A percentile compares a stretch with the other conserved stretches of the same genome.
phyloP scores from a whole-genome alignment of 2,113 vertebrate genomes.

The Emydocephalus ijimae region DNA sequence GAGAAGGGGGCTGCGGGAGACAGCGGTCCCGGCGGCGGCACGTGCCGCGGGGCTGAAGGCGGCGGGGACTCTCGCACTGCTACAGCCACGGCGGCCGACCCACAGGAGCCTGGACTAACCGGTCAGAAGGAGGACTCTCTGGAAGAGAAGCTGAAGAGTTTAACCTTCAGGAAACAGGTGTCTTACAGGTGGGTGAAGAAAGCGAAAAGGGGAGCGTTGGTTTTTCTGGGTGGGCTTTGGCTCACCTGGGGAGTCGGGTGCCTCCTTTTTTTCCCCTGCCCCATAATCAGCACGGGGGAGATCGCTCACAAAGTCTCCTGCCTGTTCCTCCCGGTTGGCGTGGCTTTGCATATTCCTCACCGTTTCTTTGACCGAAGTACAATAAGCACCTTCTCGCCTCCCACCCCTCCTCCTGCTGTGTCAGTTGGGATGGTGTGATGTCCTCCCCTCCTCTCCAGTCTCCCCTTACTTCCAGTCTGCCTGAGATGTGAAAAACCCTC shows the following conservation, averaged over 20 bases:
- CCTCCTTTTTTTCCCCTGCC: background rate
- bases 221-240: background rate
- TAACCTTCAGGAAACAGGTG: constrained; percentile 87
- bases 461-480: background rate
- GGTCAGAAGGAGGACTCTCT: constrained; percentile 74
- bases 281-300: background rate
- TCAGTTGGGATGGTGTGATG: background rate
- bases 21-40: constrained; percentile 12
- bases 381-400: fast-evolving
- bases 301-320: too few relatives aligned
- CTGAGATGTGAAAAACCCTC: background rate
- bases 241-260: background rate
- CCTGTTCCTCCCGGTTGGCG: background rate
- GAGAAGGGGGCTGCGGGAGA: constrained; percentile 59
- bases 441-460: too few relatives aligned
- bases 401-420: background rate
- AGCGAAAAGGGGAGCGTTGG: background rate
- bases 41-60: constrained; percentile 71
- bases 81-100: constrained; percentile 54
- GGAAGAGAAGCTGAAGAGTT: constrained; percentile 81
- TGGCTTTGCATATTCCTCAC: background rate
- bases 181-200: constrained; percentile 82
- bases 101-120: constrained; percentile 59
- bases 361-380: background rate
- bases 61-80: constrained; percentile 61